Evolutionary conservation across 2,113 vertebrate species (phyloP).

Genomic region (Nyctereutes procyonoides): DNA sequence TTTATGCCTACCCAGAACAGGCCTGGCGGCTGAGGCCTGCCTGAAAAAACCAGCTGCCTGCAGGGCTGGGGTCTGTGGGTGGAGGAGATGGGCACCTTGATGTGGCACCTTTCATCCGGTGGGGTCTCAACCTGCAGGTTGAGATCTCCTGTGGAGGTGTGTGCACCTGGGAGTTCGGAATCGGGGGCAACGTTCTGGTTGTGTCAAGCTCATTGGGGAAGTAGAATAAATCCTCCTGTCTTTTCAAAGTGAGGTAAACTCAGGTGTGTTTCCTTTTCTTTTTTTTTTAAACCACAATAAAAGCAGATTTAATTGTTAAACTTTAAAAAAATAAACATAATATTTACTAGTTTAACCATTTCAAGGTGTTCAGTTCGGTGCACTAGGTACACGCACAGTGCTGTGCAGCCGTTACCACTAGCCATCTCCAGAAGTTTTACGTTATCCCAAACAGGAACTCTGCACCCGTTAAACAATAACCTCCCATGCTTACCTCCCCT

Average conservation of each 20-base stretch:
- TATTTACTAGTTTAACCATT: not conserved
- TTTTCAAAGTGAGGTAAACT: not conserved
- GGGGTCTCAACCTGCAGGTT: not conserved
- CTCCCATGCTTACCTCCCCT: too few relatives aligned
- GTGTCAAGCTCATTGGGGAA: not conserved
- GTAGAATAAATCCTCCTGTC: not conserved
- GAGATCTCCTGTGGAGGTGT: not conserved
- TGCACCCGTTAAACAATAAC: not conserved
- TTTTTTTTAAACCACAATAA: not conserved
- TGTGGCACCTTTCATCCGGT: not conserved
- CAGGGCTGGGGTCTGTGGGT: not conserved
- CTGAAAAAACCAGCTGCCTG: not conserved
- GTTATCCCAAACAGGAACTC: not conserved
- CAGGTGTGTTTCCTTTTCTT: not conserved
- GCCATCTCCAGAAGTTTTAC: conserved; percentile 17
- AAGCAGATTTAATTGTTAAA: conserved; percentile 4
- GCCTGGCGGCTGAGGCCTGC: conserved; percentile 10
- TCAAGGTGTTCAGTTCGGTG: not conserved
- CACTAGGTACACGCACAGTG: not conserved
- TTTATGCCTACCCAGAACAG: conserved; percentile 53
- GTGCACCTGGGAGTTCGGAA: not conserved
- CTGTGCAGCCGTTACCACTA: not conserved
- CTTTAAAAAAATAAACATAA: not conserved
- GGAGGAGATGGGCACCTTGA: not conserved
- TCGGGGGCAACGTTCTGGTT: not conserved